Percentiles rank a stretch among this genome's conserved stretches.
Evolutionary conservation across 1,140 invertebrate species (phyloP).

Genomic region (Drosophila ercepeae): DNA sequence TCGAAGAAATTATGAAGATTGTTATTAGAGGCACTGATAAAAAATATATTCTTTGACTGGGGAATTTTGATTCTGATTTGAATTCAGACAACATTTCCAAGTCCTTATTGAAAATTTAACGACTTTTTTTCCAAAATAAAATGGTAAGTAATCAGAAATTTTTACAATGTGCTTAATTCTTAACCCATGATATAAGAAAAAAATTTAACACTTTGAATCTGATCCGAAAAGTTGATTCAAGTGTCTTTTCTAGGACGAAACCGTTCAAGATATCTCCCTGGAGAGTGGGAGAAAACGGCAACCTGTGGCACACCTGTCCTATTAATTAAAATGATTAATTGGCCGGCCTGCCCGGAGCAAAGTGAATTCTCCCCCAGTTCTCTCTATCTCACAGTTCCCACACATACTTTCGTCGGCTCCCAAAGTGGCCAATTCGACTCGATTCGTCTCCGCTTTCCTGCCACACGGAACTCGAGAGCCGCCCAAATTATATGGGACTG

Average conservation of each 20-base stretch:
- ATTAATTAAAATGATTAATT: slow-evolving; percentile 83
- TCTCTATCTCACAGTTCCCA: neutral
- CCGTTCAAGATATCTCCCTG: slow-evolving; percentile 42
- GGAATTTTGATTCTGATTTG: no score
- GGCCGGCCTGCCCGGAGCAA: slow-evolving; percentile 17
- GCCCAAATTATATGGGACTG: slow-evolving; percentile 7
- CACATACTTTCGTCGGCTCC: neutral
- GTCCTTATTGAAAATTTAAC: no score
- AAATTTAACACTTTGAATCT: no score
- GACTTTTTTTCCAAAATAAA: no score
- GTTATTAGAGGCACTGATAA: neutral
- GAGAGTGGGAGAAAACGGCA: slow-evolving; percentile 34
- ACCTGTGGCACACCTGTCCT: slow-evolving; percentile 80
- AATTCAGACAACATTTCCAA: no score
- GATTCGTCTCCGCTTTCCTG: slow-evolving; percentile 39
- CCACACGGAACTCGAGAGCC: slow-evolving; percentile 55
- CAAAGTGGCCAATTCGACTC: slow-evolving; percentile 14
- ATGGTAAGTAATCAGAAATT: no score
- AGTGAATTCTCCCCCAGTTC: neutral
- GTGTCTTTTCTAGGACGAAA: neutral
- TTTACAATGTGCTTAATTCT: no score
- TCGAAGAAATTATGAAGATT: neutral
- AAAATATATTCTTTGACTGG: neutral
- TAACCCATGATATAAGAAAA: no score
- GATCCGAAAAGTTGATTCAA: no score